Evolutionary conservation across 2,113 vertebrate species (phyloP).

Genomic region (Myotis brandtii): DNA sequence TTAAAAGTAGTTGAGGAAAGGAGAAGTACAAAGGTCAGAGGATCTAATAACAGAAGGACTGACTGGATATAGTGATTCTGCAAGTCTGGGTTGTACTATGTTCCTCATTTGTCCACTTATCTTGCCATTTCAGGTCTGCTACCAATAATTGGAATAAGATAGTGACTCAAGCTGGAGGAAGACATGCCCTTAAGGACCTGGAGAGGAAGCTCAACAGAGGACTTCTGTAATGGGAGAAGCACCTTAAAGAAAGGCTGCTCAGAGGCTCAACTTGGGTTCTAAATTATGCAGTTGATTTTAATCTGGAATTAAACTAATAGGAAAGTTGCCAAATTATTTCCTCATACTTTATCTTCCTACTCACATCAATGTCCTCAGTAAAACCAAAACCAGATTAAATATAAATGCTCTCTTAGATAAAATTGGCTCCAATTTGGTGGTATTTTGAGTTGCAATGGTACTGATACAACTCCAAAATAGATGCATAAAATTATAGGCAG

Average conservation of each 20-base stretch:
- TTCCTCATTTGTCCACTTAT: not conserved
- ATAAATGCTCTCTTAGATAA: constrained; percentile 9
- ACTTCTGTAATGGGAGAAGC: not conserved
- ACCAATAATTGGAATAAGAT: not conserved
- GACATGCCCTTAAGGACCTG: not conserved
- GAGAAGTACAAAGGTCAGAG: not conserved
- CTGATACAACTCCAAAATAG: not conserved
- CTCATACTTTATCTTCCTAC: not conserved
- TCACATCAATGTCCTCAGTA: not conserved
- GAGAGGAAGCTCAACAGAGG: not conserved
- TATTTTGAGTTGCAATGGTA: not conserved
- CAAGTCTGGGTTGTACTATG: not conserved
- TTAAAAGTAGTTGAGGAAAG: not conserved
- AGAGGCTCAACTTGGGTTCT: not conserved
- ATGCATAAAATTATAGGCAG: not conserved
- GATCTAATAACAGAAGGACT: not conserved
- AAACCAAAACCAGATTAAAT: constrained; percentile 35
- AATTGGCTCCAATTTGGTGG: not conserved
- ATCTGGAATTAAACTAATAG: constrained; percentile 20
- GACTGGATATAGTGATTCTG: not conserved
- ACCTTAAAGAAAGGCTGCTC: not conserved
- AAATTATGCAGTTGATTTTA: not conserved
- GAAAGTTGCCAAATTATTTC: not conserved
- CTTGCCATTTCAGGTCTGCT: not conserved
- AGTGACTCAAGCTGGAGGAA: not conserved